Conservation (phyloP, 2,113 vertebrate species). For the Nesogale talazaci region DNA sequence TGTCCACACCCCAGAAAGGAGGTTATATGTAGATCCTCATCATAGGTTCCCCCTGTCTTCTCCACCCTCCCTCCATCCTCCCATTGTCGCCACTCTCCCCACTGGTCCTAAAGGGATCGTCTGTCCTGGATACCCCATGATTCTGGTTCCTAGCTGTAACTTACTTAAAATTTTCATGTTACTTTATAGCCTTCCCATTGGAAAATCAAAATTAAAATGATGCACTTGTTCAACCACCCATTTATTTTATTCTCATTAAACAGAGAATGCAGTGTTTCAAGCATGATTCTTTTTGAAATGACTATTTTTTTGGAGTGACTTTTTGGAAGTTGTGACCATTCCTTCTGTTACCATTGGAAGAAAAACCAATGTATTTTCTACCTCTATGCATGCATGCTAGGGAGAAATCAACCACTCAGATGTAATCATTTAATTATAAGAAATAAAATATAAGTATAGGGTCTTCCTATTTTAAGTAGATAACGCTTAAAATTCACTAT, state of each 20-base stretch:
- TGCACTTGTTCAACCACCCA: slow-evolving; percentile 66
- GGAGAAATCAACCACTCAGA: slow-evolving; percentile 33
- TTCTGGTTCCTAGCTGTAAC: too few relatives aligned
- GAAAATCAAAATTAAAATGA: slow-evolving; percentile 75
- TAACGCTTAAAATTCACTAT: slow-evolving; percentile 56
- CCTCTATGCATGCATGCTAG: slow-evolving; percentile 34
- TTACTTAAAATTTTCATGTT: slow-evolving; percentile 79
- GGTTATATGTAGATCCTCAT: too few relatives aligned
- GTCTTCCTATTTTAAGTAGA: slow-evolving; percentile 61
- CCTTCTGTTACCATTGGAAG: slow-evolving; percentile 66
- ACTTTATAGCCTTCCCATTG: slow-evolving; percentile 80
- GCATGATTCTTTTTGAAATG: slow-evolving; percentile 67
- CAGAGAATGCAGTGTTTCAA: slow-evolving; percentile 58
- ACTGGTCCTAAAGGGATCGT: too few relatives aligned
- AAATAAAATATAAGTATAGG: slow-evolving; percentile 62
- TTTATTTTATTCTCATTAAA: slow-evolving; percentile 74
- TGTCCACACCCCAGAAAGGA: too few relatives aligned
- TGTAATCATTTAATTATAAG: slow-evolving; percentile 70
- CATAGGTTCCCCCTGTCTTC: too few relatives aligned
- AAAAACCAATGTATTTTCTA: slow-evolving; percentile 79
- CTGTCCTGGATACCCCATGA: too few relatives aligned
- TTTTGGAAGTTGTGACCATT: slow-evolving; percentile 78
- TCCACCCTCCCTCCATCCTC: too few relatives aligned
- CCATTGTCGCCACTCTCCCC: too few relatives aligned
- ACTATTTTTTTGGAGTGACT: slow-evolving; percentile 73